Evolutionary conservation across 2,797 vertebrate species (phyloP), one percentile per base, ranked within the genome.

Genomic region (Naso thynnoides): DNA sequence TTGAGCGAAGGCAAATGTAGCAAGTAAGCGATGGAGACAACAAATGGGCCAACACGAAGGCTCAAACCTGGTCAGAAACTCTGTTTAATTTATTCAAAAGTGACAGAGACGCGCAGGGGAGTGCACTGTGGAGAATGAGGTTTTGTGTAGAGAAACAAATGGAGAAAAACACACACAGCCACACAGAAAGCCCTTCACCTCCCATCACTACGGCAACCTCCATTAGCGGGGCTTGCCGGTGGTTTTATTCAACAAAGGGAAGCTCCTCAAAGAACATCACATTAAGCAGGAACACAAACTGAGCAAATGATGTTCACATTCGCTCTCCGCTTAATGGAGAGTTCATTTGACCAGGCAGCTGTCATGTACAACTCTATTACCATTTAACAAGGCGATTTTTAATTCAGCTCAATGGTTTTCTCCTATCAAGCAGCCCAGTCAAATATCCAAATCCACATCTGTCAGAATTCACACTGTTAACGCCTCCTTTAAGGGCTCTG

Each of bases 191-290:
- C 75, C 36, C 70, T 70, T 50, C 55, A 61, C 63, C 23, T 72
- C 60, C 64, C 65, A 79, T 85, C 73, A 62, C 82, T 78, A 85
- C 26, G 33, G 59, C 68, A 86, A 78, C 79, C 69, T 62, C 70
- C 64, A 69, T 69, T 57, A 62, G 21, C 11, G 3, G 47, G 39
- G 44, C 39, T 56, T 11, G 33, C 60, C 3, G 2, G 33, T 55
- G 49, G 70, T 67, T 82, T 78, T 59, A 65, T 76, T 79, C n/a
- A 78, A 72, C 73, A 86, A 64, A 74, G 52, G 21, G 27, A 50
- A 47, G 27, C 55, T 62, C 36, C 42, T 55, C 60, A 26, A 45
- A 65, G 21, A 59, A 55, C 39, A 18, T 27, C 8, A 23, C 52
- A 26, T 39, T 45, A 58, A 49, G 49, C 65, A 50, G 68, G 14